These are phyloP conservation scores for Plusia festucae DNA, from an alignment of 2,888 invertebrate genomes.

Conservation along the genomic window DNA sequence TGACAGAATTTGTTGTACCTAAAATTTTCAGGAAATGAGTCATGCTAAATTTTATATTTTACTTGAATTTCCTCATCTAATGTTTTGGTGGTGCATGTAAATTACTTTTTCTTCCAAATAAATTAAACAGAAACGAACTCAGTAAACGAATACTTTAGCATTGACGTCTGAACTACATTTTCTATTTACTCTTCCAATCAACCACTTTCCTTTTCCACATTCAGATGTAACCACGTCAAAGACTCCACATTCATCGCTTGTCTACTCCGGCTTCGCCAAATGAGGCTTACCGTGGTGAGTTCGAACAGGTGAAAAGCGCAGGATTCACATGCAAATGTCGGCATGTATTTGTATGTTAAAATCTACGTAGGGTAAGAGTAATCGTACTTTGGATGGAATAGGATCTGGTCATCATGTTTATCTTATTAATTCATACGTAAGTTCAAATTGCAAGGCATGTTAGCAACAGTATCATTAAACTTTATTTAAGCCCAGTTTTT, in stretches of 20 bases:
- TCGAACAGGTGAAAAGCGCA: slow-evolving; percentile 61
- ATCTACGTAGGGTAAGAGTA: slow-evolving; percentile 44
- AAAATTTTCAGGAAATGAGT: no score
- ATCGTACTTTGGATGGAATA: slow-evolving; percentile 37
- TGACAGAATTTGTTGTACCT: no score
- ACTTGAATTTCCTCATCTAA: no score
- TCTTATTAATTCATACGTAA: no score
- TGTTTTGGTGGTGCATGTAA: no score
- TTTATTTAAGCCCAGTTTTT: no score
- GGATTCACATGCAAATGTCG: slow-evolving; percentile 70
- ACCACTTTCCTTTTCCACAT: not conserved
- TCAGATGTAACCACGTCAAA: not conserved
- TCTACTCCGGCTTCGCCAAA: slow-evolving; percentile 31
- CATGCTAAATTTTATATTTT: no score
- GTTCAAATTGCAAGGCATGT: no score
- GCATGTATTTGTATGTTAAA: slow-evolving; percentile 68
- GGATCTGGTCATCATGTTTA: slow-evolving; percentile 15
- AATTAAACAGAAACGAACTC: not conserved
- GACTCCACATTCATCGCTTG: not conserved
- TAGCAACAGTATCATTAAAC: no score
- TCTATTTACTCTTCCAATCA: not conserved
- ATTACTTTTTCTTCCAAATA: not conserved
- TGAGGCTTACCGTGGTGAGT: slow-evolving; percentile 45
- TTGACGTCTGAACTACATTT: not conserved
- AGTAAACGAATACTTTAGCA: not conserved